A percentile compares a stretch with the other conserved stretches of the same genome.
These are phyloP conservation scores for Papilio machaon DNA, from an alignment of 1,140 invertebrate species.

Conservation along the genomic window DNA sequence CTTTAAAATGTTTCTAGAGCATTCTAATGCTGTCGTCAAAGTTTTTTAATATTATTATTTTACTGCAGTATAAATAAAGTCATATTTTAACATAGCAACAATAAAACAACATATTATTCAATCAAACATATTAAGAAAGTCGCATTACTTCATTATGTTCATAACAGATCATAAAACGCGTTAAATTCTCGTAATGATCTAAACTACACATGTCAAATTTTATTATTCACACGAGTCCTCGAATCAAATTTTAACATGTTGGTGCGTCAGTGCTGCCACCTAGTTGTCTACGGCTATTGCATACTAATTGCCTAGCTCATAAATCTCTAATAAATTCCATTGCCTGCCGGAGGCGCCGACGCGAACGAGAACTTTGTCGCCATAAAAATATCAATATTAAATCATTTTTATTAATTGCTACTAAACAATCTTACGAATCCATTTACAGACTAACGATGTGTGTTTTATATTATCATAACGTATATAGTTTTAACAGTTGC, in stretches of 20 bases:
- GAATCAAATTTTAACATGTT: conserved; percentile 5
- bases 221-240: conserved; percentile 22
- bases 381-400: not conserved
- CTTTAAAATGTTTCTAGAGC: conserved; percentile 25
- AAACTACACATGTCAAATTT: conserved; percentile 25
- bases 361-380: not conserved
- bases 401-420: conserved; percentile 7
- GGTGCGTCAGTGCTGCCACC: conserved; percentile 1
- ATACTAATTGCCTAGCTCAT: conserved; percentile 2
- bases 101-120: not conserved
- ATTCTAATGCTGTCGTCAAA: conserved; percentile 14
- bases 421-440: not conserved
- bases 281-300: not conserved
- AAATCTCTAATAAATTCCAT: not conserved
- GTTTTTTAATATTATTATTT: conserved; percentile 11
- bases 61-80: not conserved
- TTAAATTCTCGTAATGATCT: conserved; percentile 6
- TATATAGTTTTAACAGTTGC: not conserved
- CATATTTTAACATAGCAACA: not conserved
- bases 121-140: not conserved
- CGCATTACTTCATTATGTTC: not conserved
- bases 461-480: not conserved
- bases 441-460: not conserved
- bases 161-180: conserved; percentile 27
- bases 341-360: not conserved